Percentiles rank a stretch among this genome's conserved stretches.
Evolutionary conservation across 2,888 invertebrate genomes (phyloP).

Genomic region (Hypsopygia costalis): DNA sequence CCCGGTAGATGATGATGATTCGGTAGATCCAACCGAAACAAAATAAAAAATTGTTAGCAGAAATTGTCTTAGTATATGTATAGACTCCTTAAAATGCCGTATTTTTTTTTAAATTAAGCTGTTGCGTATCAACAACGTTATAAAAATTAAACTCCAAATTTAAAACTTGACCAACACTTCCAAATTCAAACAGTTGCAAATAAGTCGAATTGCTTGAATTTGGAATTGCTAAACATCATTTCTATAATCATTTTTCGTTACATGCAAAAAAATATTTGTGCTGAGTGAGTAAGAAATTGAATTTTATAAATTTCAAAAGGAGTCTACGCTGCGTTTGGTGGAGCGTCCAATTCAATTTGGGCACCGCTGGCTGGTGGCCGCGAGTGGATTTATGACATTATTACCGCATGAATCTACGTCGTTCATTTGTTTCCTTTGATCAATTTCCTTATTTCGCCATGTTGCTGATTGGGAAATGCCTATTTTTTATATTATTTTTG

Average conservation of each 20-base stretch:
- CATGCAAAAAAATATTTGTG: slow-evolving; percentile 31
- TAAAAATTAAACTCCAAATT: neutral
- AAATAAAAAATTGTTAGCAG: too few species aligned
- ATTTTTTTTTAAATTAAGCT: too few species aligned
- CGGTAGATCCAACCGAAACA: too few species aligned
- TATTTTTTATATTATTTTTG: neutral
- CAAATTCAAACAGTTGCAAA: neutral
- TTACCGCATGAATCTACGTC: slow-evolving; percentile 46
- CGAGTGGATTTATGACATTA: slow-evolving; percentile 64
- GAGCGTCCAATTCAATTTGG: slow-evolving; percentile 66
- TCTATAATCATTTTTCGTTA: neutral
- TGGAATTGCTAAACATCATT: too few species aligned
- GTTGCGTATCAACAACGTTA: neutral
- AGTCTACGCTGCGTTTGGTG: slow-evolving; percentile 35
- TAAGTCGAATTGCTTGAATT: too few species aligned
- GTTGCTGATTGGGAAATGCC: slow-evolving; percentile 37
- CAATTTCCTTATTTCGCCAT: slow-evolving; percentile 44
- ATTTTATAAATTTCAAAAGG: slow-evolving; percentile 57
- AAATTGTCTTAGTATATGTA: too few species aligned
- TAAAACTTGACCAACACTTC: neutral
- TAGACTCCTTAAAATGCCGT: too few species aligned
- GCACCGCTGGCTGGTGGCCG: slow-evolving; percentile 37
- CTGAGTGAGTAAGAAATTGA: slow-evolving; percentile 52
- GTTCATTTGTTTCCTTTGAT: slow-evolving; percentile 51
- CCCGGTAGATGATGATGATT: too few species aligned